Percentiles rank a stretch among this genome's conserved stretches.
Evolutionary conservation across 2,797 vertebrate species (phyloP).

Genomic region (Peromyscus eremicus): DNA sequence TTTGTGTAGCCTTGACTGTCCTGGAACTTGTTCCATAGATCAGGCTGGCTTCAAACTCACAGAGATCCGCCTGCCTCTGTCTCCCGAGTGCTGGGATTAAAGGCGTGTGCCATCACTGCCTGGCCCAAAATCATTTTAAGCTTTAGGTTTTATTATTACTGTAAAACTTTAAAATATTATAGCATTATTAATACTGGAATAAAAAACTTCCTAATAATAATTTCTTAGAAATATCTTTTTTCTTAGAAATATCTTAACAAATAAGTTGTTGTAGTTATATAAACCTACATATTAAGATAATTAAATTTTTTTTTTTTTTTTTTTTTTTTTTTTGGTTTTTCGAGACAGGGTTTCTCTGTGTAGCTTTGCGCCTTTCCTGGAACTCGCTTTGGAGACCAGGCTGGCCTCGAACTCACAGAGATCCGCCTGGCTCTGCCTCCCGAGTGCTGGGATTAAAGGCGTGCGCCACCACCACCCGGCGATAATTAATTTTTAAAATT

Average conservation of each 20-base stretch:
- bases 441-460: too few relatives aligned
- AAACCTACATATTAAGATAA: neutral
- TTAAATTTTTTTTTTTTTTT: neutral
- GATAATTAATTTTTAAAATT: neutral
- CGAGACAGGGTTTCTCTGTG: too few relatives aligned
- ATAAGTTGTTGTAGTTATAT: constrained; percentile 54
- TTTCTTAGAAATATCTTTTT: constrained; percentile 63
- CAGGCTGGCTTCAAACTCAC: neutral
- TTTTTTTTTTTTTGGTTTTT: too few relatives aligned
- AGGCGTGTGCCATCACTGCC: neutral
- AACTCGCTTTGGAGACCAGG: too few relatives aligned
- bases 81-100: neutral
- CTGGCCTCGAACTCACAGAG: too few relatives aligned
- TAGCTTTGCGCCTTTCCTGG: too few relatives aligned
- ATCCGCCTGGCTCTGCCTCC: too few relatives aligned
- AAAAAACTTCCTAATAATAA: constrained; percentile 20
- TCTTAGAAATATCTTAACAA: constrained; percentile 59
- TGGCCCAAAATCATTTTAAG: neutral
- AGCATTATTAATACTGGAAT: neutral
- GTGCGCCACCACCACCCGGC: too few relatives aligned
- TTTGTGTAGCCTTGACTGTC: neutral
- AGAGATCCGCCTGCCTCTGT: neutral
- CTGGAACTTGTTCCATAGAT: neutral
- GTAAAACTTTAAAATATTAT: neutral
- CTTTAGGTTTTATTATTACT: constrained; percentile 12